Evolutionary conservation across 1,140 invertebrate genomes (phyloP).

Genomic region (Leptinotarsa texana): DNA sequence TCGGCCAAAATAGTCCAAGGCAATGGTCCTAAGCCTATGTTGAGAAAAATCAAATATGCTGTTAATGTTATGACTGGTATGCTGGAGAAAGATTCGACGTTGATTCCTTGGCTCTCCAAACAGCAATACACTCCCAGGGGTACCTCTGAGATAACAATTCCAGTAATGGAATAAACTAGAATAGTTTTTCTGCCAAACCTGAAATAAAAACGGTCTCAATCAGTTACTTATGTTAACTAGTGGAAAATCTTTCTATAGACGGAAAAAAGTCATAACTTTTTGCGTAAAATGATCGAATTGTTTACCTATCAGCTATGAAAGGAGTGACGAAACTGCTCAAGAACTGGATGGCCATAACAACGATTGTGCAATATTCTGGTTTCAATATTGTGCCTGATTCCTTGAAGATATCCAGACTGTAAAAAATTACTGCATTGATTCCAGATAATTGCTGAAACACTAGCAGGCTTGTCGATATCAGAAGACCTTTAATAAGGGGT

Average conservation of each 20-base stretch:
- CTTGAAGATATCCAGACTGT: slow-evolving; percentile 72
- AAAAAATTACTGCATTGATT: slow-evolving; percentile 83
- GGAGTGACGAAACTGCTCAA: slow-evolving; percentile 23
- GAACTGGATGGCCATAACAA: slow-evolving; percentile 71
- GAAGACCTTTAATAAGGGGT: slow-evolving; percentile 65
- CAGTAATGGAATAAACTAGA: slow-evolving; percentile 68
- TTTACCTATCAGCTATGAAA: slow-evolving; percentile 19
- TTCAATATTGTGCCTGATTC: slow-evolving; percentile 62
- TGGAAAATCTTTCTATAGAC: too few species aligned
- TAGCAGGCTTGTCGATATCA: slow-evolving; percentile 72
- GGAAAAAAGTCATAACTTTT: not conserved
- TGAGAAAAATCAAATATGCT: slow-evolving; percentile 41
- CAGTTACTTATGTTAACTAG: too few species aligned
- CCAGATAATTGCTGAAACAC: slow-evolving; percentile 78
- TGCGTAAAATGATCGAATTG: not conserved
- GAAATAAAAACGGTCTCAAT: not conserved
- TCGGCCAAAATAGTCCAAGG: slow-evolving; percentile 84
- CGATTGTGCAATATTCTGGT: slow-evolving; percentile 67
- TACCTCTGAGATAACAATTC: slow-evolving; percentile 57
- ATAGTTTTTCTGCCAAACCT: slow-evolving; percentile 72
- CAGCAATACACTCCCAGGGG: slow-evolving; percentile 36
- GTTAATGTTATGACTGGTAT: slow-evolving; percentile 43
- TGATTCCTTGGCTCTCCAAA: slow-evolving; percentile 15
- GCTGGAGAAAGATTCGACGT: slow-evolving; percentile 37
- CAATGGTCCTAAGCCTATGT: slow-evolving; percentile 74